phyloP scores from a whole-genome alignment of 1,140 invertebrate species.

The Drosophila santomea region DNA sequence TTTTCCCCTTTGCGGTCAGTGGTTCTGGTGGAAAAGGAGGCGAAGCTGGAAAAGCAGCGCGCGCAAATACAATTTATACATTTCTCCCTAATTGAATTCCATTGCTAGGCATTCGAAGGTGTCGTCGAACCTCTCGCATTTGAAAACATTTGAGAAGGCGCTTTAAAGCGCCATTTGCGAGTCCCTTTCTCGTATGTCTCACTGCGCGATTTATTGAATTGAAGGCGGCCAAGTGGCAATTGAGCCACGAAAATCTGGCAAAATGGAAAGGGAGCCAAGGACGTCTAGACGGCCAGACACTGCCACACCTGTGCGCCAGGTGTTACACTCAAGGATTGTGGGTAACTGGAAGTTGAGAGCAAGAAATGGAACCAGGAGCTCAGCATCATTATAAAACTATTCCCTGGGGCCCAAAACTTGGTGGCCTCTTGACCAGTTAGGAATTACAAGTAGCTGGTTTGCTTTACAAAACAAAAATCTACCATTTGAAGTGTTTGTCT shows the following conservation, averaged over 20 bases:
- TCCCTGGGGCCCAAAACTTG: neutral
- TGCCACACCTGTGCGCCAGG: constrained; percentile 56
- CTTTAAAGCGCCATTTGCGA: constrained; percentile 32
- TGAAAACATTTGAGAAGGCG: constrained; percentile 29
- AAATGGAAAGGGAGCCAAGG: constrained; percentile 1
- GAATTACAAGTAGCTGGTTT: constrained; percentile 1
- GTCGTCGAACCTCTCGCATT: constrained; percentile 36
- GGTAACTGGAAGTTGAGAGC: constrained; percentile 5
- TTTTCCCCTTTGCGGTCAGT: constrained; percentile 24
- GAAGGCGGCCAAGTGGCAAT: constrained; percentile 54
- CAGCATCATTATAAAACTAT: constrained; percentile 41
- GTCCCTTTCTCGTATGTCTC: constrained; percentile 40
- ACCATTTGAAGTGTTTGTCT: no score
- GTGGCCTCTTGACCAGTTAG: neutral
- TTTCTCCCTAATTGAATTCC: constrained; percentile 72
- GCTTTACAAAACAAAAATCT: neutral
- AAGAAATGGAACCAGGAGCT: neutral
- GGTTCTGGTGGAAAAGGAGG: neutral
- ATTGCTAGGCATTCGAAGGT: constrained; percentile 25
- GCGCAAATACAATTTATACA: constrained; percentile 47
- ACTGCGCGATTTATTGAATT: constrained; percentile 65
- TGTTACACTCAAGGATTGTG: constrained; percentile 24
- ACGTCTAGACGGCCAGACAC: constrained; percentile 69
- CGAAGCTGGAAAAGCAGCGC: neutral
- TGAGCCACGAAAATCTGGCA: constrained; percentile 14